A percentile compares a stretch with the other conserved stretches of the same genome.
Evolutionary conservation across 2,888 invertebrate species (phyloP).

Genomic region (Tenthredo scrophulariae): DNA sequence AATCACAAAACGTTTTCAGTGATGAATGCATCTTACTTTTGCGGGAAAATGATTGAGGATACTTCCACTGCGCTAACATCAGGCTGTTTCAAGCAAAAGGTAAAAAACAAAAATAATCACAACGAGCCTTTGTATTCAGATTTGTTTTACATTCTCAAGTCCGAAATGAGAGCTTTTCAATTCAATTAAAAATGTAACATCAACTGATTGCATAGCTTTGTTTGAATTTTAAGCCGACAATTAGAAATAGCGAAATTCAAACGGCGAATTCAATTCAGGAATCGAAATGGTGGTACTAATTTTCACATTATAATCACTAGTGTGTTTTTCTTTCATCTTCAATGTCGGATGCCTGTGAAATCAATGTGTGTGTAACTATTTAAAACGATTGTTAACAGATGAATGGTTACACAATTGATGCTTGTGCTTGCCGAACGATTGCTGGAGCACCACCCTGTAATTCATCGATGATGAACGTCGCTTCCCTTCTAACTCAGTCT

Average conservation of each 20-base stretch:
- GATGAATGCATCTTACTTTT: constrained; percentile 68
- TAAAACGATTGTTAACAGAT: constrained; percentile 62
- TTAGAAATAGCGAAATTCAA: neutral
- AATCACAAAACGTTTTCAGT: constrained; percentile 61
- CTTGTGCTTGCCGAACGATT: constrained; percentile 68
- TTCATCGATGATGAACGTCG: constrained; percentile 58
- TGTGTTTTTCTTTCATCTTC: neutral
- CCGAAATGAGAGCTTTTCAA: neutral
- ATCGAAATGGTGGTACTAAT: neutral
- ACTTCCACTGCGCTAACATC: constrained; percentile 61
- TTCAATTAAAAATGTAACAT: neutral
- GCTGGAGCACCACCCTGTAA: constrained; percentile 69
- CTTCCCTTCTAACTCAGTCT: constrained; percentile 6
- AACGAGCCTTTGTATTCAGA: neutral
- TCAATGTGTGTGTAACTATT: constrained; percentile 38
- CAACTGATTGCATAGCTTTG: neutral
- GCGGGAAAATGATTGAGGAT: constrained; percentile 72
- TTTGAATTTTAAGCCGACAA: neutral
- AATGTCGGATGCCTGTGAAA: constrained; percentile 11
- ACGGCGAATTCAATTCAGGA: neutral
- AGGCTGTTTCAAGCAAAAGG: constrained; percentile 69
- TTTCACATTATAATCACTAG: neutral
- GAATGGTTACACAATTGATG: constrained; percentile 65
- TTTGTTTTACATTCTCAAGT: neutral
- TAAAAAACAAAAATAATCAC: constrained; percentile 54